Conservation (phyloP, 1,140 invertebrate species). For the Daktulosphaira vitifoliae region DNA sequence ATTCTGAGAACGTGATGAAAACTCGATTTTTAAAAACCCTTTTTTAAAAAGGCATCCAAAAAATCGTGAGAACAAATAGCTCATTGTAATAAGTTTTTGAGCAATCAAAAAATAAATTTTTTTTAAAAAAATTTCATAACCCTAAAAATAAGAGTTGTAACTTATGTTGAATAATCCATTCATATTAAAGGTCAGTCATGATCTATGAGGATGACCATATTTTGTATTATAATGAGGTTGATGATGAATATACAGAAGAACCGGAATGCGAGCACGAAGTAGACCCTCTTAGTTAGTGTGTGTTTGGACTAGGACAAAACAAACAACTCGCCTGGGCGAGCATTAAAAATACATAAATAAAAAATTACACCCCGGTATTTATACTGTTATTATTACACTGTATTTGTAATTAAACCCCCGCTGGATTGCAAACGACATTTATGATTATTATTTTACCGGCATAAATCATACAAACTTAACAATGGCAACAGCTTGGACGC, state of each 20-base stretch:
- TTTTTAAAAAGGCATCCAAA: too few species aligned
- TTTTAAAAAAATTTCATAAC: too few species aligned
- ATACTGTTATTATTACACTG: slow-evolving; percentile 22
- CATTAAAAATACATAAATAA: slow-evolving; percentile 34
- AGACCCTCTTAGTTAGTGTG: not conserved
- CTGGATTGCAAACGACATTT: slow-evolving; percentile 14
- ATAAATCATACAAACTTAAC: slow-evolving; percentile 28
- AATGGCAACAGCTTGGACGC: slow-evolving; percentile 23
- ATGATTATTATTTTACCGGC: slow-evolving; percentile 24
- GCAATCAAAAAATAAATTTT: too few species aligned
- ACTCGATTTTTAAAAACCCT: too few species aligned
- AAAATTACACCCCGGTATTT: slow-evolving; percentile 25
- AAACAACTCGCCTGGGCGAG: slow-evolving; percentile 6
- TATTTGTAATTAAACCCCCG: slow-evolving; percentile 30
- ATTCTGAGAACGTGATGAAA: too few species aligned
- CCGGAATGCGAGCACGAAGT: not conserved
- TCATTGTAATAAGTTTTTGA: too few species aligned
- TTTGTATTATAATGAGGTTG: slow-evolving; percentile 14
- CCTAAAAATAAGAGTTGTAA: too few species aligned
- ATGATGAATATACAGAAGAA: not conserved
- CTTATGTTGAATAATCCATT: too few species aligned
- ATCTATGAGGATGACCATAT: not conserved
- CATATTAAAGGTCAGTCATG: too few species aligned
- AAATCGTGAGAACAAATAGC: too few species aligned
- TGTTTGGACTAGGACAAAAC: slow-evolving; percentile 20